Evolutionary conservation across 2,797 vertebrate genomes (phyloP).

Genomic region (Hemibagrus guttatus): DNA sequence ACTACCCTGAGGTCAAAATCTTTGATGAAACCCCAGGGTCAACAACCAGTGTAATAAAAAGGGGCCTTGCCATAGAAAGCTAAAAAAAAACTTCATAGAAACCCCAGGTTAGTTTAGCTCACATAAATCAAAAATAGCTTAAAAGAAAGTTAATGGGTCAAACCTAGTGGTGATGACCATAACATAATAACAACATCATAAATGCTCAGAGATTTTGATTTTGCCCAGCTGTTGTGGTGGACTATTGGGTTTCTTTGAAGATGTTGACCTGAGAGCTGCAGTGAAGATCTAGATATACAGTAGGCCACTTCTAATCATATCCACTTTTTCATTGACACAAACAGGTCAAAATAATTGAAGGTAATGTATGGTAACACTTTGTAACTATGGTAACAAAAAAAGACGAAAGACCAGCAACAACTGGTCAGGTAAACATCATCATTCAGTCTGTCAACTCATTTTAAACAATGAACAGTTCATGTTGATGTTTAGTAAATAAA

Average conservation of each 20-base stretch:
- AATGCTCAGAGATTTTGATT: not conserved
- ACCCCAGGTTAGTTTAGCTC: not conserved
- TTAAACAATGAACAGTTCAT: not conserved
- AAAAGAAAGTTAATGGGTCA: not conserved
- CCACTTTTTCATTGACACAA: not conserved
- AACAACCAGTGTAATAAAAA: conserved; percentile 14
- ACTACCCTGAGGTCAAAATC: not conserved
- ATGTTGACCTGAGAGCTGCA: not conserved
- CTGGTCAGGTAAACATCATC: not conserved
- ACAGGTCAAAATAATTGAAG: not conserved
- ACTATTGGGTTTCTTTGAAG: not conserved
- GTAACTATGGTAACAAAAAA: not conserved
- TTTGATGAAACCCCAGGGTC: not conserved
- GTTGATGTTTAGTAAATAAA: not conserved
- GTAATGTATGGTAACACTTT: not conserved
- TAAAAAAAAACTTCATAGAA: not conserved
- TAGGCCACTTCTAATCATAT: not conserved
- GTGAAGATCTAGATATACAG: not conserved
- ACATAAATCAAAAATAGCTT: not conserved
- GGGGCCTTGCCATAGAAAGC: not conserved
- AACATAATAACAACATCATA: not conserved
- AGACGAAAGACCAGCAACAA: not conserved
- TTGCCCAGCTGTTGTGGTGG: not conserved
- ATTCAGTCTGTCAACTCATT: not conserved
- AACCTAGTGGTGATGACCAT: not conserved